Percentiles rank a stretch among this genome's conserved stretches.
These are phyloP conservation scores for Anabacerthia variegaticeps DNA, from an alignment of 2,797 vertebrate species.

Conservation along the genomic window DNA sequence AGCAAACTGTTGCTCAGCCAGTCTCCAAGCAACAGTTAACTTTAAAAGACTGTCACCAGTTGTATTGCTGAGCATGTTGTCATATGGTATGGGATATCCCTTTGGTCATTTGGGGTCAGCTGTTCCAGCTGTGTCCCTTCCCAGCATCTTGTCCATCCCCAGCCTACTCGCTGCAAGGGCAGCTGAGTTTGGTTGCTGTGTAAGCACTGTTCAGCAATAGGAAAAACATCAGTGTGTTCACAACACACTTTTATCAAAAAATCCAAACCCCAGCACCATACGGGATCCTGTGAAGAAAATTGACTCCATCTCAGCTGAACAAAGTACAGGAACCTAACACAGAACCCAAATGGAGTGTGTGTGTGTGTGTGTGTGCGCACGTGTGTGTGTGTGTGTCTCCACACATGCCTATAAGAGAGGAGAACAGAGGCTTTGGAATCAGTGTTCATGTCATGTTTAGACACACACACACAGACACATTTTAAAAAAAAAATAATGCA, in stretches of 20 bases:
- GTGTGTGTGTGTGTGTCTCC: too few relatives aligned
- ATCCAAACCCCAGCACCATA: background rate
- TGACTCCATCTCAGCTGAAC: background rate
- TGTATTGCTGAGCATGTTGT: background rate
- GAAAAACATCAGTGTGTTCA: background rate
- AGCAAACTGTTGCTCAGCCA: slow-evolving; percentile 18
- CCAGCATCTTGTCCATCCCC: background rate
- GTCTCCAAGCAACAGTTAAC: slow-evolving; percentile 33
- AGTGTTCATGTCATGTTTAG: background rate
- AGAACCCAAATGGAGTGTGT: background rate
- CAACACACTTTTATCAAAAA: background rate
- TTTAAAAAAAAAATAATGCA: background rate
- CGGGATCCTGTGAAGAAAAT: background rate
- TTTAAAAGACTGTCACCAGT: background rate
- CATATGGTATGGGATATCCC: background rate
- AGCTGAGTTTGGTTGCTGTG: background rate
- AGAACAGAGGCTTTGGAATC: background rate
- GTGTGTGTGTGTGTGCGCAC: too few relatives aligned
- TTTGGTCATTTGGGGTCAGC: background rate
- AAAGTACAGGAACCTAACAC: background rate
- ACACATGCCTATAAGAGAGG: background rate
- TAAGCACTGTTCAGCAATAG: background rate
- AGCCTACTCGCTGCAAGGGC: background rate
- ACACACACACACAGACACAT: background rate
- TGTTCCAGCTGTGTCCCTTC: background rate